These are phyloP conservation scores for Piscicola geometra DNA, from an alignment of 2,888 invertebrate species.

Conservation along the genomic window DNA sequence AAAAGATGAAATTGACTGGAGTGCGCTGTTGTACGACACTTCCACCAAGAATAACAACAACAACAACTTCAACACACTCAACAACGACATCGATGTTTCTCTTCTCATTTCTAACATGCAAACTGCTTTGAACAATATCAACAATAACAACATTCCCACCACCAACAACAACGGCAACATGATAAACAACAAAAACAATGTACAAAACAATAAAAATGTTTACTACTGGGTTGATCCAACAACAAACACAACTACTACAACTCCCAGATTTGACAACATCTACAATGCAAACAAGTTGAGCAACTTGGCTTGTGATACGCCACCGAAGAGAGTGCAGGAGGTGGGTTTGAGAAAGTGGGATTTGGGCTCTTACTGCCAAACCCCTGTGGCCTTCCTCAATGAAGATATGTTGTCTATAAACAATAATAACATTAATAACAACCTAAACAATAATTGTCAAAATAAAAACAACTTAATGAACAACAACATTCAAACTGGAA, in stretches of 20 bases:
- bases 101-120: neutral
- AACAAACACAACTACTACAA: neutral
- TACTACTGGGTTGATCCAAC: neutral
- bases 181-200: neutral
- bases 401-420: neutral
- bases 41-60: neutral
- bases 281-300: neutral
- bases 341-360: neutral
- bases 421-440: neutral
- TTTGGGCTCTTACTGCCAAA: conserved; percentile 10
- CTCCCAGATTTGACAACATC: neutral
- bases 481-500: neutral
- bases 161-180: conserved; percentile 1
- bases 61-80: neutral
- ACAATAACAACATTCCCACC: conserved; percentile 3
- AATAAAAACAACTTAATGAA: neutral
- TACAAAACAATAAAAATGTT: conserved; percentile 10
- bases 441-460: neutral
- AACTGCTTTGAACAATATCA: neutral
- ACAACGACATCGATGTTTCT: neutral
- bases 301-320: neutral
- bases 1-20: conserved; percentile 4
- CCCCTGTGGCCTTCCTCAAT: neutral
- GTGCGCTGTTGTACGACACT: neutral
- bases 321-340: neutral